Evolutionary conservation across 2,888 invertebrate species (phyloP).

Genomic region (Apamea crenata): DNA sequence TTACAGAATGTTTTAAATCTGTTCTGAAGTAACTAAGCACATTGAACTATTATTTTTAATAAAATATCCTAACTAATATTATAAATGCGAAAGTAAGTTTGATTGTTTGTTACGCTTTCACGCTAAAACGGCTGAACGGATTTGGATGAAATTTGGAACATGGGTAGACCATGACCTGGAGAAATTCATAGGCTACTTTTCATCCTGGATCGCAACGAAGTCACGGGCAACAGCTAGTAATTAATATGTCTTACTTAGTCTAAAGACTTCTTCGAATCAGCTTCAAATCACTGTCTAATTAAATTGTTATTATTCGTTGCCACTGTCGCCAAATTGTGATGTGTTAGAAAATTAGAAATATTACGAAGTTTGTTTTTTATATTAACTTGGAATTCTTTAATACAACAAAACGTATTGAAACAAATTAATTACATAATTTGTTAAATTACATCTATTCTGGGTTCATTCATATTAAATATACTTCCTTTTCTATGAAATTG

Average conservation of each 20-base stretch:
- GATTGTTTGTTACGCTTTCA: not conserved
- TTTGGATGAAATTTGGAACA: too few species aligned
- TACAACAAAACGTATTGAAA: not conserved
- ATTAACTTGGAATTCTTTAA: not conserved
- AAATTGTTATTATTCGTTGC: not conserved
- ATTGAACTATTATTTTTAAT: slow-evolving; percentile 32
- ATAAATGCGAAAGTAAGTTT: not conserved
- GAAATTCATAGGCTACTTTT: too few species aligned
- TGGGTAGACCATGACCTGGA: too few species aligned
- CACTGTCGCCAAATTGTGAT: not conserved
- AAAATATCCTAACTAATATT: slow-evolving; percentile 8
- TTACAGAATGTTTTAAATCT: slow-evolving; percentile 41
- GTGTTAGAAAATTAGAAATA: not conserved
- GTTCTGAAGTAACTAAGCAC: slow-evolving; percentile 21
- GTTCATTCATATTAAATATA: too few species aligned
- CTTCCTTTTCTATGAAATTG: not conserved
- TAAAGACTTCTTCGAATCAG: slow-evolving; percentile 14
- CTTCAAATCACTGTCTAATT: slow-evolving; percentile 6
- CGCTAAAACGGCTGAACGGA: too few species aligned
- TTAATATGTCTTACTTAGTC: slow-evolving; percentile 21
- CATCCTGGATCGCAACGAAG: too few species aligned
- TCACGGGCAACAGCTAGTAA: too few species aligned
- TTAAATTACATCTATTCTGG: not conserved
- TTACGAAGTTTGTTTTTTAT: not conserved
- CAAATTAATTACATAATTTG: not conserved